Base-by-base conservation (phyloP, 2,888 invertebrate species). In the Drosophila setosimentum region DNA sequence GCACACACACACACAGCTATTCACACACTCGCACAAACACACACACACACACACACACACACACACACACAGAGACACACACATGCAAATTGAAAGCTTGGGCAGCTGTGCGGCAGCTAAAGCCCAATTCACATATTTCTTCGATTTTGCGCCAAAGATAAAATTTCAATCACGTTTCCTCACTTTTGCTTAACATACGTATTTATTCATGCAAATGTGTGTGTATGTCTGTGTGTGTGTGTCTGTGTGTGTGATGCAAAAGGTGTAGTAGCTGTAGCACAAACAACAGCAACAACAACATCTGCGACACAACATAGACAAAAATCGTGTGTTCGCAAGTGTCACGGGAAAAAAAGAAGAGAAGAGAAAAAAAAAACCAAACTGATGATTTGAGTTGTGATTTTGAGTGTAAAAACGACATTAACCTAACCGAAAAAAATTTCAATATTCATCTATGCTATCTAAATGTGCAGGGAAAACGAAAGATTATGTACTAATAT, bases 151-250 rank as follows among this genome's bases (percentile, higher is more conserved):
- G 57, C 74, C 73, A 77, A 76, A 83, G 90, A 90, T 90, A 87
- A 87, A 90, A 87, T 87, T 87, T 90, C 90, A 88, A 87, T 90
- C 87, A 87, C 88, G 82, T 87, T 86, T 80, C 76, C 73, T 80
- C 77, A 78, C 77, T 78, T 75, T 79, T 80, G 63, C 80, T 80
- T 77, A 77, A 70, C 76, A 49, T 64, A 64, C 70, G 53, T 60
- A 58, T 33, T 30, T 57, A 48, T 55, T 5, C 45, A 5, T 35
- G 10, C 51, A 18, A 42, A 13, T 40, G 53, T 61, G 27, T 68
- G 30, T 49, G 50, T 57, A 21, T 37, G 48, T 67, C 30, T 51
- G 50, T 58, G 49, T 42, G 45, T 27, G 11, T 37, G 5, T 24
- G 35, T n/a, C 10, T 11, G 32, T 2, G 1, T n/a, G 21, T 51